A percentile compares a stretch with the other conserved stretches of the same genome.
Evolutionary conservation across 2,113 vertebrate genomes (phyloP).

Genomic region (Burhinus bistriatus): DNA sequence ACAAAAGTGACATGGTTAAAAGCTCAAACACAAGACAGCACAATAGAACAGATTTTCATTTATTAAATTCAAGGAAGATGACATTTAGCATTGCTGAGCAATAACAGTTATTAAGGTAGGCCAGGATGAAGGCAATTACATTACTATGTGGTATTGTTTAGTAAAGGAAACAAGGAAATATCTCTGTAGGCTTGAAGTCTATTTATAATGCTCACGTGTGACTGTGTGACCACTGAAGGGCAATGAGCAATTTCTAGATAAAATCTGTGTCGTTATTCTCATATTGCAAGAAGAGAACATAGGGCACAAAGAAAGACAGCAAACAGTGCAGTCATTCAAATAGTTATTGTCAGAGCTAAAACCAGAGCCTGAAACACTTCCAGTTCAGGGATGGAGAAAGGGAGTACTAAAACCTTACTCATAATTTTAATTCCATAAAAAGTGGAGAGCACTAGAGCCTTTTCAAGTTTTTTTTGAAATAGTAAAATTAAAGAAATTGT

Average conservation of each 20-base stretch:
- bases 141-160: not conserved
- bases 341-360: not conserved
- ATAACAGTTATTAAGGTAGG: not conserved
- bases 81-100: not conserved
- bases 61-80: not conserved
- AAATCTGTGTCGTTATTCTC: not conserved
- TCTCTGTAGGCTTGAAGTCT: not conserved
- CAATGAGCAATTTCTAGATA: conserved; percentile 1
- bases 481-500: not conserved
- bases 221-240: not conserved
- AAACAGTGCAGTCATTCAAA: not conserved
- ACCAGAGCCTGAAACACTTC: not conserved
- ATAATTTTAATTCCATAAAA: not conserved
- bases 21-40: not conserved
- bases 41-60: not conserved
- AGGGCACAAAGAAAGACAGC: not conserved
- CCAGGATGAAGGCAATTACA: not conserved
- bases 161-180: conserved; percentile 1
- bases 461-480: not conserved
- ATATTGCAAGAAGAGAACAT: not conserved
- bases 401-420: not conserved
- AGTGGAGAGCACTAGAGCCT: not conserved
- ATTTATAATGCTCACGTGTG: not conserved
- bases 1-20: not conserved
- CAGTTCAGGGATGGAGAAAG: not conserved